Evolutionary conservation across 1,140 invertebrate species (phyloP).

Genomic region (Papilio xuthus): DNA sequence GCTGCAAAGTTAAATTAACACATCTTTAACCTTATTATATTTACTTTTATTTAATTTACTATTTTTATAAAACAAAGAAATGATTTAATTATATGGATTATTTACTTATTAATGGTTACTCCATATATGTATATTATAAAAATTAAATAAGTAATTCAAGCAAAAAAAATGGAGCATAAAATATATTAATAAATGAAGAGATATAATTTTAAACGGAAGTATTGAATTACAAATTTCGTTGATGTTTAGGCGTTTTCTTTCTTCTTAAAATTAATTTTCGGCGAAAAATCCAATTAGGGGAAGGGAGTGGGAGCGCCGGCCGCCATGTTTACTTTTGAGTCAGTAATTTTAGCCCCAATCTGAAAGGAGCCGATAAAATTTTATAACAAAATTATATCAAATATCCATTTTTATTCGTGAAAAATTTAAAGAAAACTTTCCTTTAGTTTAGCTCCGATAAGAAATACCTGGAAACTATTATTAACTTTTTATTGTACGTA

Average conservation of each 20-base stretch:
- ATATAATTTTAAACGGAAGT: not conserved
- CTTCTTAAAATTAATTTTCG: slow-evolving; percentile 19
- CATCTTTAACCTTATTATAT: too few species aligned
- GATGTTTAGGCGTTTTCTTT: not conserved
- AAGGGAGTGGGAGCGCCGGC: not conserved
- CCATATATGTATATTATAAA: too few species aligned
- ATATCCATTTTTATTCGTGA: not conserved
- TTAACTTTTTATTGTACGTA: not conserved
- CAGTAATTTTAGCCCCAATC: not conserved
- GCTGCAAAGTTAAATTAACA: too few species aligned
- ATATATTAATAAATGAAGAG: not conserved
- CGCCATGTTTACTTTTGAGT: slow-evolving; percentile 10
- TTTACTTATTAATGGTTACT: too few species aligned
- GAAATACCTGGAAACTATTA: not conserved
- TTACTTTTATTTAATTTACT: too few species aligned
- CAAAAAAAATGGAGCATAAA: not conserved
- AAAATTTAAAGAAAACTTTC: not conserved
- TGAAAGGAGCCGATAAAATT: slow-evolving; percentile 11
- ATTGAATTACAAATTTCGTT: slow-evolving; percentile 4
- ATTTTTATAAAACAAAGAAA: too few species aligned
- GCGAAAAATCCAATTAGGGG: slow-evolving; percentile 22
- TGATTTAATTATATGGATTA: too few species aligned
- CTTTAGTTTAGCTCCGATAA: not conserved
- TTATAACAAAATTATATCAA: slow-evolving; percentile 25
- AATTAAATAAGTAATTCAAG: too few species aligned